Percentiles rank a stretch among this genome's conserved stretches.
Evolutionary conservation across 2,113 vertebrate genomes (phyloP).

Genomic region (Callipepla californica): DNA sequence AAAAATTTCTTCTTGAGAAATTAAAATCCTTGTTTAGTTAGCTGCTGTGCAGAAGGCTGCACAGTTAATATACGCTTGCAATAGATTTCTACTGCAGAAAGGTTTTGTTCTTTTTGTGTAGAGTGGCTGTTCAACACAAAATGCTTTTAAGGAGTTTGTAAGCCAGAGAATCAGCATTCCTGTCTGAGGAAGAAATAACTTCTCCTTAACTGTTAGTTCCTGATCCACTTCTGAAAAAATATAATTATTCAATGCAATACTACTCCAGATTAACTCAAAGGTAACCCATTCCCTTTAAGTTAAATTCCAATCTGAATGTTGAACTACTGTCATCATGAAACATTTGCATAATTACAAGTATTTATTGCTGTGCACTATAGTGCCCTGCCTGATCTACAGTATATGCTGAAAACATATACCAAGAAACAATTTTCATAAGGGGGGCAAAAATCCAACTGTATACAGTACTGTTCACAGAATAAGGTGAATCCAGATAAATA

Average conservation of each 20-base stretch:
- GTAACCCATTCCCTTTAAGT: not conserved
- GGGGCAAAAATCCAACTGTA: not conserved
- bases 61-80: not conserved
- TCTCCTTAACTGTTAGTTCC: not conserved
- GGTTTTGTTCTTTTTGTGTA: not conserved
- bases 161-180: not conserved
- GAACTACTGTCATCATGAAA: not conserved
- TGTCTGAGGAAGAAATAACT: not conserved
- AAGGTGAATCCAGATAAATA: not conserved
- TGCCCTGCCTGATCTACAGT: not conserved
- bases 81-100: accelerated
- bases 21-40: not conserved
- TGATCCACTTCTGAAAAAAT: no score
- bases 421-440: not conserved
- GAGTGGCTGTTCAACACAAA: not conserved
- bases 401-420: not conserved
- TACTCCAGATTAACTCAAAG: constrained; percentile 1
- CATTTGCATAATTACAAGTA: not conserved
- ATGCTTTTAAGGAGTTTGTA: not conserved
- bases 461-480: not conserved
- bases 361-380: not conserved
- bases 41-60: not conserved
- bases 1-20: not conserved
- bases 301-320: not conserved
- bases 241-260: not conserved